Evolutionary conservation across 2,797 vertebrate genomes (phyloP).

Genomic region (Arremon aurantiirostris): DNA sequence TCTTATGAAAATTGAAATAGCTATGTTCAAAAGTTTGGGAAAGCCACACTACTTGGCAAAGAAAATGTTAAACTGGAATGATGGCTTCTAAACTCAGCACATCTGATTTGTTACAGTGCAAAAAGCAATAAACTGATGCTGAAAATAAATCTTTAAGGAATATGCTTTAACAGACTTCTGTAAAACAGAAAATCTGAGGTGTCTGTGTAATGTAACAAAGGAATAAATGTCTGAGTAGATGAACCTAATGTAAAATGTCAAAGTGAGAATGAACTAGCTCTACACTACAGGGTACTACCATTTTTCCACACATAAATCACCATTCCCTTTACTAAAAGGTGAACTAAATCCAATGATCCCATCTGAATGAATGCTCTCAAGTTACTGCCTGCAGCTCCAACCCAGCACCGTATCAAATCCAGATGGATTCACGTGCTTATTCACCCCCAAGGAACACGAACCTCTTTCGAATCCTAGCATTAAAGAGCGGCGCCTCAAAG

Average conservation of each 20-base stretch:
- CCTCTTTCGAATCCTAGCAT: constrained; percentile 91
- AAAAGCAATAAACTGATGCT: neutral
- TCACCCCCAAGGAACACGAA: constrained; percentile 55
- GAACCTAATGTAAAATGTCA: neutral
- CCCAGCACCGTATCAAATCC: neutral
- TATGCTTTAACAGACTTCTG: neutral
- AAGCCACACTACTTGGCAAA: neutral
- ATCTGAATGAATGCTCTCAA: neutral
- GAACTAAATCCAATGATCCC: neutral
- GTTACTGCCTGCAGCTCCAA: neutral
- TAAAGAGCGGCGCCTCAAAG: constrained; percentile 95
- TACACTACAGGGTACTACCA: neutral
- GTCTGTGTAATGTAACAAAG: neutral
- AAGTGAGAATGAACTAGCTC: neutral
- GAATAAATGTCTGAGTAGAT: neutral
- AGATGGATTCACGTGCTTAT: neutral
- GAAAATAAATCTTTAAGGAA: neutral
- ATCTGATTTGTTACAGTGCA: neutral
- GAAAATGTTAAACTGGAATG: neutral
- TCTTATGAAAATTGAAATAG: neutral
- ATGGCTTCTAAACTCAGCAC: neutral
- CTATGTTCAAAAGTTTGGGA: neutral
- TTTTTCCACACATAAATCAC: neutral
- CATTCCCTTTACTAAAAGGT: neutral
- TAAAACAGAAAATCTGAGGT: neutral